A percentile compares a stretch with the other conserved stretches of the same genome.
These are phyloP conservation scores for Sebastolobus alascanus DNA, from an alignment of 2,797 vertebrate species.

Conservation along the genomic window DNA sequence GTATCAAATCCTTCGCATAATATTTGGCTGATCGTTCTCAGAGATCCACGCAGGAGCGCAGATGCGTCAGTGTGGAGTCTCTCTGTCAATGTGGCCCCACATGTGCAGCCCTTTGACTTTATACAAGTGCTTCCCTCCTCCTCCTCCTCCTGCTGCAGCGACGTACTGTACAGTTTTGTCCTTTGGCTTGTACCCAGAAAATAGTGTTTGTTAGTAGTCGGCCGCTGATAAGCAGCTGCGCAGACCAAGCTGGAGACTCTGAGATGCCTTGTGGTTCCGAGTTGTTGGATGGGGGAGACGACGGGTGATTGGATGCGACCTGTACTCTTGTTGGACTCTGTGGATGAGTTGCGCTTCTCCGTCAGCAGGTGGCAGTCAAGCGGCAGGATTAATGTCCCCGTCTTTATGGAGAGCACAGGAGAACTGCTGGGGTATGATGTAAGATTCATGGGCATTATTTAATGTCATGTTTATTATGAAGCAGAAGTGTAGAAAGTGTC, in stretches of 20 bases:
- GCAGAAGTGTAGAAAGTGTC: neutral
- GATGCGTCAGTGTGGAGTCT: slow-evolving; percentile 40
- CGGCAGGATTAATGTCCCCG: neutral
- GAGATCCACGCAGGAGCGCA: slow-evolving; percentile 23
- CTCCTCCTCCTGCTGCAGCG: slow-evolving; percentile 62
- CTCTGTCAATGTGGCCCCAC: slow-evolving; percentile 63
- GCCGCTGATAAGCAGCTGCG: slow-evolving; percentile 88
- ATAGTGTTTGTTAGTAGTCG: slow-evolving; percentile 89
- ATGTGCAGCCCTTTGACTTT: slow-evolving; percentile 79
- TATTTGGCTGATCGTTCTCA: slow-evolving; percentile 33
- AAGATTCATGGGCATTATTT: neutral
- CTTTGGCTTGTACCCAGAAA: slow-evolving; percentile 87
- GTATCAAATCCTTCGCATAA: slow-evolving; percentile 7
- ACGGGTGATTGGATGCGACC: slow-evolving; percentile 32
- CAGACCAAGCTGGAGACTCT: slow-evolving; percentile 87
- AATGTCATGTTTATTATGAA: neutral
- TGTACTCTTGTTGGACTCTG: slow-evolving; percentile 52
- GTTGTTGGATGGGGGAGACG: slow-evolving; percentile 76
- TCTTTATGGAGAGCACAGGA: neutral
- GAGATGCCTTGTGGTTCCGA: slow-evolving; percentile 82
- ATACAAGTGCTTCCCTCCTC: slow-evolving; percentile 79
- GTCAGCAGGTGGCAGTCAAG: slow-evolving; percentile 76
- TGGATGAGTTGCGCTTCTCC: slow-evolving; percentile 44
- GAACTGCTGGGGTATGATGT: neutral
- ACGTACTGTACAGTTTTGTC: slow-evolving; percentile 80